A percentile compares a stretch with the other conserved stretches of the same genome.
Evolutionary conservation across 2,888 invertebrate genomes (phyloP).

Genomic region (Dryococelus australis): DNA sequence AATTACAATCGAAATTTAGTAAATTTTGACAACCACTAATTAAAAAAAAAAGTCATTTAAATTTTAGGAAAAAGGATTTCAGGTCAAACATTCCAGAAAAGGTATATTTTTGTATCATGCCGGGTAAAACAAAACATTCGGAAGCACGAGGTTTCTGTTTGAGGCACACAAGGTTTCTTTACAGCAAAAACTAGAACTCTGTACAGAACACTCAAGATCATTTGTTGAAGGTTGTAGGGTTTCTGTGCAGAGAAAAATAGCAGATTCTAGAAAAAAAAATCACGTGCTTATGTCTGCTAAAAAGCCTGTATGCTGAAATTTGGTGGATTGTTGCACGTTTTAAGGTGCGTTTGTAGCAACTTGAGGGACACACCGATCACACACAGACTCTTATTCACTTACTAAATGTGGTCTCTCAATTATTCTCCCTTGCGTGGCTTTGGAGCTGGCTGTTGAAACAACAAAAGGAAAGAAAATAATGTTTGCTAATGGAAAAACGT

Average conservation of each 20-base stretch:
- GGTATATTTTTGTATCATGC: not conserved
- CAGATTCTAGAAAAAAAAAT: not conserved
- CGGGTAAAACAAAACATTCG: not conserved
- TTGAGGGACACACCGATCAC: not conserved
- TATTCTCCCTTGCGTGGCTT: slow-evolving; percentile 27
- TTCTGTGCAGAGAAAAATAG: not conserved
- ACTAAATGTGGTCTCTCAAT: slow-evolving; percentile 7
- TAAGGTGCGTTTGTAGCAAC: not conserved
- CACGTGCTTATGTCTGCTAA: not conserved
- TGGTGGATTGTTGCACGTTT: not conserved
- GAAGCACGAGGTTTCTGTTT: not conserved
- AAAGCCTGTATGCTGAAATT: not conserved
- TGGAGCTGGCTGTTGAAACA: slow-evolving; percentile 27
- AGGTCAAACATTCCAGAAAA: not conserved
- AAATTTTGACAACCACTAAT: too few relatives aligned
- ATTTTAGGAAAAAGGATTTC: not conserved
- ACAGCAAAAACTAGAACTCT: not conserved
- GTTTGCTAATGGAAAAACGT: not conserved
- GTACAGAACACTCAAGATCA: not conserved
- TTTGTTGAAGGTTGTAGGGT: not conserved
- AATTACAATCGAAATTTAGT: too few relatives aligned
- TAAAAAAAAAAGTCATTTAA: not conserved
- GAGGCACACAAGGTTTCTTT: not conserved
- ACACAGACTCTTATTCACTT: not conserved
- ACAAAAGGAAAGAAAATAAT: not conserved